Percentiles rank a stretch among this genome's conserved stretches.
These are phyloP conservation scores for Diachrysia chrysitis DNA, from an alignment of 2,888 invertebrate species.

Conservation along the genomic window DNA sequence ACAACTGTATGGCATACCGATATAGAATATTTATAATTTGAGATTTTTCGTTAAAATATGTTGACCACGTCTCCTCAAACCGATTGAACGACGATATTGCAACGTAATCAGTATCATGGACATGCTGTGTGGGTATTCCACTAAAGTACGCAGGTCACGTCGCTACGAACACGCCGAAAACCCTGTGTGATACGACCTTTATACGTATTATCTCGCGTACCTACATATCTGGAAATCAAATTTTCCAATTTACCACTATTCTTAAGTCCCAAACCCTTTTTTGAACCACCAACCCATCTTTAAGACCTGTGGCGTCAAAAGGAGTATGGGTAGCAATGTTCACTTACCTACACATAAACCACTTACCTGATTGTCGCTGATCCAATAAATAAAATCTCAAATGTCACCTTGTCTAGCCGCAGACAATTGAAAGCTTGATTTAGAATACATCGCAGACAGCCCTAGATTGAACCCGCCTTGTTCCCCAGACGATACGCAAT, in stretches of 20 bases:
- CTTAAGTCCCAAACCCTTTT: background rate
- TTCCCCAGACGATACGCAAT: slow-evolving; percentile 24
- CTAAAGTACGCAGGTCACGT: background rate
- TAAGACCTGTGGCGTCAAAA: background rate
- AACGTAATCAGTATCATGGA: background rate
- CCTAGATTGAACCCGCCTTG: slow-evolving; percentile 30
- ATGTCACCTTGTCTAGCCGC: slow-evolving; percentile 10
- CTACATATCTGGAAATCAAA: background rate
- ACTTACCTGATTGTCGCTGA: no score
- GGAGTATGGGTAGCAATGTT: background rate
- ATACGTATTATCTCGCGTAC: background rate
- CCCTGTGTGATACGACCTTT: background rate
- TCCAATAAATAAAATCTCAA: background rate
- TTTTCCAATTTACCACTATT: slow-evolving; percentile 13
- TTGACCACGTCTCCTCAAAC: background rate
- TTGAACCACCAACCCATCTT: background rate
- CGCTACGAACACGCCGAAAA: background rate
- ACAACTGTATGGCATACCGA: background rate
- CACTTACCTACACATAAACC: background rate
- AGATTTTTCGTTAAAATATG: slow-evolving; percentile 1
- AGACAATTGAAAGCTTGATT: slow-evolving; percentile 25
- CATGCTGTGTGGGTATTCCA: background rate
- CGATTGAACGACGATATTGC: background rate
- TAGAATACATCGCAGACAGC: slow-evolving; percentile 27
- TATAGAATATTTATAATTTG: background rate